Percentiles rank a stretch among this genome's conserved stretches.
Conservation (phyloP, 23 tunicate genomes). For the Clavelina lepadiformis region DNA sequence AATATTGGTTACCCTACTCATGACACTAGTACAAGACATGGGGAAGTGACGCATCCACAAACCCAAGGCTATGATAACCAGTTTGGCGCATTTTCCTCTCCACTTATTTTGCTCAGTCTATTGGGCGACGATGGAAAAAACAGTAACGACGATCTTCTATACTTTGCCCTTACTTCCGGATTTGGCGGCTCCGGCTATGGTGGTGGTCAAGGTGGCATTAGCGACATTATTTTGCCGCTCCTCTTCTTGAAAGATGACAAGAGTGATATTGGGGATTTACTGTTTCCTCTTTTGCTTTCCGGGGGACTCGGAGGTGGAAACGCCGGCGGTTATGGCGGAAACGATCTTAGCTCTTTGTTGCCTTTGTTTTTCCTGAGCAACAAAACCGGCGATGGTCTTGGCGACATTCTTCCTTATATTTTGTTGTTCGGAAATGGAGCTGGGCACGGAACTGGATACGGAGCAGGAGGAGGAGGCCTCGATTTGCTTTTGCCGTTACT, state of each 20-base stretch:
- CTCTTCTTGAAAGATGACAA: neutral
- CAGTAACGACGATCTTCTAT: no score
- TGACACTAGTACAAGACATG: no score
- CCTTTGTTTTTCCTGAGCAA: conserved; percentile 16
- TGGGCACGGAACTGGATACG: no score
- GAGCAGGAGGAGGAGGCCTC: conserved; percentile 29
- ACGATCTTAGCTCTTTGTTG: neutral
- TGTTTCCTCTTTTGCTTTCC: conserved; percentile 7
- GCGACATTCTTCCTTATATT: no score
- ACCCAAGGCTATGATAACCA: no score
- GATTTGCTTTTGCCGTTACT: conserved; percentile 7
- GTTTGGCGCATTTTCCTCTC: conserved; percentile 6
- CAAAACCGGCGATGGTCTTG: no score
- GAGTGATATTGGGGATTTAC: neutral
- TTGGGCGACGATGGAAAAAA: no score
- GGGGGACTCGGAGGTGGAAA: neutral
- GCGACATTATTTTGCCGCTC: conserved; percentile 8
- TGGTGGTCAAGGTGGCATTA: conserved; percentile 8
- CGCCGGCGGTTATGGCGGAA: neutral
- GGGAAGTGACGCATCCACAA: no score
- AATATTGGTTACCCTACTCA: no score
- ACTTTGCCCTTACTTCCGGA: conserved; percentile 3
- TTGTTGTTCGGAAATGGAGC: no score
- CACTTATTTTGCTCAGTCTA: conserved; percentile 18
- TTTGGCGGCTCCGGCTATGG: conserved; percentile 4